Conservation (phyloP, 2,113 vertebrate genomes). For the Calyptomena viridis region DNA sequence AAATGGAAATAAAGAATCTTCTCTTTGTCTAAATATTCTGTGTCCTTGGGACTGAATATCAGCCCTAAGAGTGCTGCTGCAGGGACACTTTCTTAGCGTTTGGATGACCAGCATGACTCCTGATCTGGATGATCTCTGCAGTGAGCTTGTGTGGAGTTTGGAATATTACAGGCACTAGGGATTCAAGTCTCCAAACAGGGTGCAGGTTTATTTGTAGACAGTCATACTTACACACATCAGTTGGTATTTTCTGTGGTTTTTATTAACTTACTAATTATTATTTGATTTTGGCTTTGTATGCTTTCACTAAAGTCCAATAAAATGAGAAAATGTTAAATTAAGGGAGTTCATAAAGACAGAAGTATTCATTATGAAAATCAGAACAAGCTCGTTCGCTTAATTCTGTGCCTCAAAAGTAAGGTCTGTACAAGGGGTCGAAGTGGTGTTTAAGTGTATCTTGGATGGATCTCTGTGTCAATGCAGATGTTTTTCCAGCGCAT, state of each 20-base stretch:
- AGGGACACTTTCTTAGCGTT: background rate
- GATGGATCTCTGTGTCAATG: background rate
- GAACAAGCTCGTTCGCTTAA: background rate
- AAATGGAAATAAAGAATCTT: background rate
- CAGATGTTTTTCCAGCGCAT: background rate
- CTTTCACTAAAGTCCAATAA: background rate
- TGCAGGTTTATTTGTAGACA: background rate
- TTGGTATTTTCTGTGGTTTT: background rate
- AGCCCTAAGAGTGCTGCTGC: background rate
- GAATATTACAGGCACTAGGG: background rate
- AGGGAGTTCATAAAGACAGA: background rate
- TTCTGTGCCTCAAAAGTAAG: background rate
- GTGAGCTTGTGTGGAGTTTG: background rate
- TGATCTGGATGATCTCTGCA: background rate
- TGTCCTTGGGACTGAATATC: background rate
- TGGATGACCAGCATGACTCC: background rate
- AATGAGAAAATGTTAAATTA: background rate
- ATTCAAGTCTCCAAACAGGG: background rate
- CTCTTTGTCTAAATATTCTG: background rate
- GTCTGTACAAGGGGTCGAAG: background rate
- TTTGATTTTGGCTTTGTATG: background rate
- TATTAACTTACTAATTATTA: background rate
- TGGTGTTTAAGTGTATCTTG: rapidly evolving
- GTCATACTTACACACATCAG: background rate
- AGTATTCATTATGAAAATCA: background rate